A percentile compares a stretch with the other conserved stretches of the same genome.
These are phyloP conservation scores for Blomia tropicalis DNA, from an alignment of 2,888 invertebrate genomes.

Conservation along the genomic window DNA sequence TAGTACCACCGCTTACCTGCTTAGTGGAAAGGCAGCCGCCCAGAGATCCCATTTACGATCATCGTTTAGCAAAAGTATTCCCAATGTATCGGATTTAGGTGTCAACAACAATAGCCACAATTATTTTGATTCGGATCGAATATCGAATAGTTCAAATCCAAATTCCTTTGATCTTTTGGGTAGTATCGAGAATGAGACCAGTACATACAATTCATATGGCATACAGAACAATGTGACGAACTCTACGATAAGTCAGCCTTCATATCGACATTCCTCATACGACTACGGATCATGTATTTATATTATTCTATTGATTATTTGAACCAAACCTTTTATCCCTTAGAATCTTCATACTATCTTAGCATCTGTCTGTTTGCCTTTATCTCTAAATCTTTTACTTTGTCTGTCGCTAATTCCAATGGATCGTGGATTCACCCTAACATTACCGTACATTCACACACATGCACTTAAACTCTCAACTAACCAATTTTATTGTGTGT, in stretches of 20 bases:
- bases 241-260: background rate
- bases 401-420: too few relatives aligned
- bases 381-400: background rate
- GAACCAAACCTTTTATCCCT: background rate
- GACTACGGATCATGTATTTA: background rate
- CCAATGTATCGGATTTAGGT: slow-evolving; percentile 1
- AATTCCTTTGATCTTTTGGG: background rate
- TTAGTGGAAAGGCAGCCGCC: slow-evolving; percentile 14
- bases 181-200: slow-evolving; percentile 9
- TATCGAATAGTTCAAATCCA: background rate
- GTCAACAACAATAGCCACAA: background rate
- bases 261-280: background rate
- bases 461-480: too few relatives aligned
- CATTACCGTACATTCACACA: too few relatives aligned
- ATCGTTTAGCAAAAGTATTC: slow-evolving; percentile 3
- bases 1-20: slow-evolving; percentile 19
- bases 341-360: too few relatives aligned
- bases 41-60: background rate
- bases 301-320: background rate
- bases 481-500: too few relatives aligned
- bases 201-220: background rate
- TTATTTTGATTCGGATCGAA: background rate
- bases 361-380: background rate
- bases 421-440: too few relatives aligned
- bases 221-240: background rate